Percentiles rank a stretch among this genome's conserved stretches.
These are phyloP conservation scores for Chymomyza costata DNA, from an alignment of 1,140 invertebrate genomes.

Conservation along the genomic window DNA sequence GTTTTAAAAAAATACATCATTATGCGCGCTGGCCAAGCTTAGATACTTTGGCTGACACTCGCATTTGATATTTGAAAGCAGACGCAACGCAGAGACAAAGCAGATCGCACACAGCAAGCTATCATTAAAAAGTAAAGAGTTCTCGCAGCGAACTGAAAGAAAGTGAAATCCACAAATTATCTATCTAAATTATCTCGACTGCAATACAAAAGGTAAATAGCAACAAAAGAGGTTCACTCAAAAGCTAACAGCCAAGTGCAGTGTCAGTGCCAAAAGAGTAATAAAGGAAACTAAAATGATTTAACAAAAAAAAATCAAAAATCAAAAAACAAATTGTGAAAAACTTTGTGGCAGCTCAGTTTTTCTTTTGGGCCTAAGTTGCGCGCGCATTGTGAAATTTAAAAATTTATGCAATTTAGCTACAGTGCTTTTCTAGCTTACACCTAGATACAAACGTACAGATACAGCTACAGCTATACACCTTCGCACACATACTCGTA, in stretches of 20 bases:
- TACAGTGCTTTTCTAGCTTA: not conserved
- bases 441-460: slow-evolving; percentile 20
- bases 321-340: slow-evolving; percentile 9
- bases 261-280: not conserved
- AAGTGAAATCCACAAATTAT: slow-evolving; percentile 46
- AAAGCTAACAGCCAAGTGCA: slow-evolving; percentile 10
- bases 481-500: slow-evolving; percentile 3
- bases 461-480: slow-evolving; percentile 19
- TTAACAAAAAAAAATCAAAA: slow-evolving; percentile 12
- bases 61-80: slow-evolving; percentile 66
- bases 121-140: too few species aligned
- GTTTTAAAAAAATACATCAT: slow-evolving; percentile 73
- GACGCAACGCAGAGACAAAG: slow-evolving; percentile 44
- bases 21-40: slow-evolving; percentile 38
- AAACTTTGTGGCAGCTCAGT: slow-evolving; percentile 14
- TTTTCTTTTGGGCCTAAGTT: too few species aligned
- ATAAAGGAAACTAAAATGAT: slow-evolving; percentile 9
- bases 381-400: not conserved
- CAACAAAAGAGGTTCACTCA: slow-evolving; percentile 2
- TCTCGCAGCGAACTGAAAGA: slow-evolving; percentile 50
- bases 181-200: too few species aligned
- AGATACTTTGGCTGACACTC: slow-evolving; percentile 55
- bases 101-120: slow-evolving; percentile 34
- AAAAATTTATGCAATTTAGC: not conserved
- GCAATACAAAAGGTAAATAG: too few species aligned